These are phyloP conservation scores for Actinia equina DNA, from an alignment of 64 coral and sea anemone species.

Conservation along the genomic window DNA sequence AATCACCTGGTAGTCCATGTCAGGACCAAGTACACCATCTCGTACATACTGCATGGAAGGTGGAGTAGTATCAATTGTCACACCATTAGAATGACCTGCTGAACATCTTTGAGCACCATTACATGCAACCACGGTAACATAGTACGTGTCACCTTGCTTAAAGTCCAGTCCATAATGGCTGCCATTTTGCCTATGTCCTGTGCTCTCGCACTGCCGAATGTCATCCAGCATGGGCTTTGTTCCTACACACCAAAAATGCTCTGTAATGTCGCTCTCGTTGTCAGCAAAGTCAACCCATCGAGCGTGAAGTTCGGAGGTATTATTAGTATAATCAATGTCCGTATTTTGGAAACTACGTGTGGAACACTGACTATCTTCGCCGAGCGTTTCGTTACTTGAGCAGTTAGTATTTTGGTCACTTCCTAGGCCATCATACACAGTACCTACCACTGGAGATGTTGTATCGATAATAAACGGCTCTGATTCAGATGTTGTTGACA, in stretches of 20 bases:
- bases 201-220: slow-evolving; percentile 74
- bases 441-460: slow-evolving; percentile 50
- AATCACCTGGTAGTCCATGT: slow-evolving; percentile 94
- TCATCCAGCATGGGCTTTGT: slow-evolving; percentile 67
- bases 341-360: slow-evolving; percentile 74
- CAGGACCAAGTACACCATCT: slow-evolving; percentile 95
- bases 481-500: slow-evolving; percentile 48
- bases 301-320: slow-evolving; percentile 52
- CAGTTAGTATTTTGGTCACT: slow-evolving; percentile 67
- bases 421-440: slow-evolving; percentile 78
- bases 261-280: slow-evolving; percentile 67
- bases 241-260: slow-evolving; percentile 93
- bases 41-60: slow-evolving; percentile 85
- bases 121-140: slow-evolving; percentile 79
- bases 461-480: slow-evolving; percentile 68
- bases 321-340: slow-evolving; percentile 75
- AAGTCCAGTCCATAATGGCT: slow-evolving; percentile 72
- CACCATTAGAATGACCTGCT: slow-evolving; percentile 74
- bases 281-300: slow-evolving; percentile 83
- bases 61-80: slow-evolving; percentile 81
- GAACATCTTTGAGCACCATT: slow-evolving; percentile 94
- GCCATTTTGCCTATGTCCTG: slow-evolving; percentile 60
- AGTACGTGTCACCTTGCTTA: slow-evolving; percentile 63
- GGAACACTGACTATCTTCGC: slow-evolving; percentile 85
- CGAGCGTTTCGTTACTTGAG: slow-evolving; percentile 64